These are phyloP conservation scores for Hassar affinis DNA, from an alignment of 2,113 vertebrate species.

Conservation along the genomic window DNA sequence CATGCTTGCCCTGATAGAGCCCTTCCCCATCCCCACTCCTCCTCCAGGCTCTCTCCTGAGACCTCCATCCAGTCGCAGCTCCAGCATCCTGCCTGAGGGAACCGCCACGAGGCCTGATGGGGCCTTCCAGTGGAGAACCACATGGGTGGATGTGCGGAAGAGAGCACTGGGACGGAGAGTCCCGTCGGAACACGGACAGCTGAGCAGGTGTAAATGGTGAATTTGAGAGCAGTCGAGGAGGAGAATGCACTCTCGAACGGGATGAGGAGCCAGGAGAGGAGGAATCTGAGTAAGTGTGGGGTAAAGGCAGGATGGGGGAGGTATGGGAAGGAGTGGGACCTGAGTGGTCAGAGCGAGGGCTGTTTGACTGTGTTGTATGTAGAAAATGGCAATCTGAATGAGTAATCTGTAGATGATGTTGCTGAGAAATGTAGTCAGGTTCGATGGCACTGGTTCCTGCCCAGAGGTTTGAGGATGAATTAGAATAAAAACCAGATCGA, in stretches of 20 bases:
- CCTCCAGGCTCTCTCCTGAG: constrained; percentile 55
- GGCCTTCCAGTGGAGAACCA: constrained; percentile 62
- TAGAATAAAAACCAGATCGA: constrained; percentile 30
- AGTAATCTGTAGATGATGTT: constrained; percentile 45
- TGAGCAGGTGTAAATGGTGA: constrained; percentile 70
- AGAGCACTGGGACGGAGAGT: constrained; percentile 75
- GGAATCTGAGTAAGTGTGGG: constrained; percentile 63
- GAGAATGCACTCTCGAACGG: constrained; percentile 65
- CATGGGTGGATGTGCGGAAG: constrained; percentile 66
- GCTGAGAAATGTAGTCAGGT: constrained; percentile 49
- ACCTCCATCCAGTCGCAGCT: constrained; percentile 54
- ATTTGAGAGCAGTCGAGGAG: constrained; percentile 68
- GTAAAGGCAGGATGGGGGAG: constrained; percentile 55
- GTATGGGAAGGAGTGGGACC: constrained; percentile 54
- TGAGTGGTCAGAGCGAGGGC: constrained; percentile 57
- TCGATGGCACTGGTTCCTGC: constrained; percentile 25
- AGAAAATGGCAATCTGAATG: constrained; percentile 49
- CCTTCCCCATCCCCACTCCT: constrained; percentile 65
- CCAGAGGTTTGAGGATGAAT: constrained; percentile 39
- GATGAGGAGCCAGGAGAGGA: constrained; percentile 72
- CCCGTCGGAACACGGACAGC: constrained; percentile 73
- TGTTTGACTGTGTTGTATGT: constrained; percentile 50
- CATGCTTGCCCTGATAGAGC: constrained; percentile 78
- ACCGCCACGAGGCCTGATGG: constrained; percentile 66
- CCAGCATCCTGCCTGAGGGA: constrained; percentile 69